Evolutionary conservation across 2,888 invertebrate species (phyloP).

Genomic region (Xestia ashworthii): DNA sequence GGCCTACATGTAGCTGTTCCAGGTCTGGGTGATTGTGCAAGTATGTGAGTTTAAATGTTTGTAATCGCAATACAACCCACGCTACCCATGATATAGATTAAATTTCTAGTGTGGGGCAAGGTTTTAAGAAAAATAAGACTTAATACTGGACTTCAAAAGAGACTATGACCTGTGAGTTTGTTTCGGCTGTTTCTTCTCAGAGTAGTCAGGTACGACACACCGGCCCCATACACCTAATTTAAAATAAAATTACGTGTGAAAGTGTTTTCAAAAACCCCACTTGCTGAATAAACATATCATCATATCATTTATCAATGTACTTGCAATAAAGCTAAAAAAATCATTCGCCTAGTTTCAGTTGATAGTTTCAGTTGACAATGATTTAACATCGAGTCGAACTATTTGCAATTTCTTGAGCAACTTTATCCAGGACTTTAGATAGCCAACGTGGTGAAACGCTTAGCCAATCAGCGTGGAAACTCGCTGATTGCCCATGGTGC

Average conservation of each 20-base stretch:
- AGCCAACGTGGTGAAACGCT: background rate
- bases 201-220: too few relatives aligned
- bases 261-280: too few relatives aligned
- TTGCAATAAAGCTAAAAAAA: background rate
- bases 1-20: background rate
- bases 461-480: background rate
- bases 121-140: too few relatives aligned
- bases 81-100: background rate
- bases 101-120: background rate
- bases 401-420: slow-evolving; percentile 1
- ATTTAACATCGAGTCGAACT: background rate
- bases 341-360: background rate
- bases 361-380: too few relatives aligned
- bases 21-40: background rate
- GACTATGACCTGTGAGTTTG: too few relatives aligned
- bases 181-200: too few relatives aligned
- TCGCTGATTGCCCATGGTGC: background rate
- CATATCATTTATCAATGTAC: too few relatives aligned
- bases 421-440: background rate
- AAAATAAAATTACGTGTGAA: too few relatives aligned
- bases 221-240: too few relatives aligned
- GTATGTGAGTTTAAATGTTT: background rate
- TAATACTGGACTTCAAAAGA: too few relatives aligned
- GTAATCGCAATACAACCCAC: too few relatives aligned
- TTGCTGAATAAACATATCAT: too few relatives aligned